These are phyloP conservation scores for Coremacera marginata DNA, from an alignment of 2,888 invertebrate genomes.

Conservation along the genomic window DNA sequence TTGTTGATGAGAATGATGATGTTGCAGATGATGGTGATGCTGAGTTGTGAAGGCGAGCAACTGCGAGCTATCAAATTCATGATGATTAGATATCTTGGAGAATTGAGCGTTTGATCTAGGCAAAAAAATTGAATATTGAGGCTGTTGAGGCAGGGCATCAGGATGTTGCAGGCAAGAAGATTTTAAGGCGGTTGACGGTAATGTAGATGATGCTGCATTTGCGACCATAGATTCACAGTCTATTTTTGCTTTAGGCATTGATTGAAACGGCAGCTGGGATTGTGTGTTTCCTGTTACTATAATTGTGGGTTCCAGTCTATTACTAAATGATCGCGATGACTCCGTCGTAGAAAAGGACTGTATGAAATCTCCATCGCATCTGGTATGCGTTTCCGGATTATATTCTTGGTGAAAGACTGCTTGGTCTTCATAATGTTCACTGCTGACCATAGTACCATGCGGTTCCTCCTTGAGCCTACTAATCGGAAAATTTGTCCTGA, in stretches of 20 bases:
- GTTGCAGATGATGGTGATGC: slow-evolving; percentile 7
- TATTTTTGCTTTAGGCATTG: not conserved
- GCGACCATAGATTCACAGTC: slow-evolving; percentile 8
- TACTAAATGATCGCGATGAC: not conserved
- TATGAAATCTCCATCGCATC: not conserved
- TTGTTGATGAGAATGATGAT: not conserved
- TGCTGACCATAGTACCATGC: not conserved
- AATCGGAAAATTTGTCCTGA: too few species aligned
- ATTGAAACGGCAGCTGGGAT: not conserved
- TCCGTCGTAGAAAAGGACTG: not conserved
- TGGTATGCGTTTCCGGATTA: not conserved
- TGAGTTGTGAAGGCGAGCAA: not conserved
- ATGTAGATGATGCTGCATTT: slow-evolving; percentile 24
- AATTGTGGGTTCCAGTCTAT: not conserved
- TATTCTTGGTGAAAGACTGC: not conserved
- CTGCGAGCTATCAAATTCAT: not conserved
- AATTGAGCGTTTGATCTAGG: not conserved
- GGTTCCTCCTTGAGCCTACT: not conserved
- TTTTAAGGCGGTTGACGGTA: not conserved
- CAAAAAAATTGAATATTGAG: not conserved
- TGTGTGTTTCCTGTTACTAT: not conserved
- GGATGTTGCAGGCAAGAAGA: not conserved
- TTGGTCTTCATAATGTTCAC: not conserved
- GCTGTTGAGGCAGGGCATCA: too few species aligned
- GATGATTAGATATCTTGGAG: not conserved